Evolutionary conservation across 1,140 invertebrate genomes (phyloP).

Genomic region (Aphidius ervi): DNA sequence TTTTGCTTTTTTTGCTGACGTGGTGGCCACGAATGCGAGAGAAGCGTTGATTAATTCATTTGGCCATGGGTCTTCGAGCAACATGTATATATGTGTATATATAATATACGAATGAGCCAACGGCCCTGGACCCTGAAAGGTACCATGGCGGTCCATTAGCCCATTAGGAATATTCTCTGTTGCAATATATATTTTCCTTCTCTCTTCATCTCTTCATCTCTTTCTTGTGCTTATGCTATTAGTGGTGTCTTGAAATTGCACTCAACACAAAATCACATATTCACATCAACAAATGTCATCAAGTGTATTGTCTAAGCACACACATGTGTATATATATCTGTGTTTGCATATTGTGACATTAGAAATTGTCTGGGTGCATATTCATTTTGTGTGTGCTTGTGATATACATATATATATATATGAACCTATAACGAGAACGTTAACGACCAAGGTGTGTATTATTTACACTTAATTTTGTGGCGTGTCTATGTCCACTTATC

Average conservation of each 20-base stretch:
- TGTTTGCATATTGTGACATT: not conserved
- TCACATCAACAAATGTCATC: conserved; percentile 5
- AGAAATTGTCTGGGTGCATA: conserved; percentile 20
- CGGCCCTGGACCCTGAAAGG: conserved; percentile 12
- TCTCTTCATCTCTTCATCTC: no score
- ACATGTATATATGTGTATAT: not conserved
- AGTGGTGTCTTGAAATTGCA: conserved; percentile 9
- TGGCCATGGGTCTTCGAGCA: not conserved
- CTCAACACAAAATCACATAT: conserved; percentile 12
- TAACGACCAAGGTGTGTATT: conserved; percentile 28
- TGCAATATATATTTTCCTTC: no score
- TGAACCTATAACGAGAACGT: conserved; percentile 22
- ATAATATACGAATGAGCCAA: conserved; percentile 4
- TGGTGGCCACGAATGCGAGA: conserved; percentile 2
- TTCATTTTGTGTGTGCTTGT: conserved; percentile 10
- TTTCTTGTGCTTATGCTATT: no score
- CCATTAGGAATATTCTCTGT: conserved; percentile 13
- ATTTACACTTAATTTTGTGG: conserved; percentile 28
- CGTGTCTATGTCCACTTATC: conserved; percentile 30
- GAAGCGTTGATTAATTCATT: conserved; percentile 20
- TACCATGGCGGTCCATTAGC: conserved; percentile 23
- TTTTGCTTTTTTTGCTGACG: not conserved
- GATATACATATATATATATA: not conserved
- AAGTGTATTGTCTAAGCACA: conserved; percentile 9
- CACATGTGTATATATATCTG: conserved; percentile 4